A percentile compares a stretch with the other conserved stretches of the same genome.
Conservation (phyloP, 2,888 invertebrate species). For the Parnassius apollo region DNA sequence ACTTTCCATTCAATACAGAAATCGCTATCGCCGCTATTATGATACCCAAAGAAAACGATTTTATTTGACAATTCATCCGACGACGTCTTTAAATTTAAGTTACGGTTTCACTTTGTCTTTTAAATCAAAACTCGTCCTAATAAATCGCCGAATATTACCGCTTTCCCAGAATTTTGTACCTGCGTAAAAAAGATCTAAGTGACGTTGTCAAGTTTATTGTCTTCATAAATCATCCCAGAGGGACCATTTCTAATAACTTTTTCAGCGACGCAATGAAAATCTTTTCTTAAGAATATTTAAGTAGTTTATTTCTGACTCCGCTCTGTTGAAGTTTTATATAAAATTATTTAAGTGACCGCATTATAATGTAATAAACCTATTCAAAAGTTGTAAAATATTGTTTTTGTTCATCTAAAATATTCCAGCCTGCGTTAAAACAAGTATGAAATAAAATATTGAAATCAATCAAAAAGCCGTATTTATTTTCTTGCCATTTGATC, state of each 20-base stretch:
- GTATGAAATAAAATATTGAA: slow-evolving; percentile 35
- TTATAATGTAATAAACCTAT: slow-evolving; percentile 16
- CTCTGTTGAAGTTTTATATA: background rate
- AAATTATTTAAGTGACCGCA: slow-evolving; percentile 13
- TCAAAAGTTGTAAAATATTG: slow-evolving; percentile 20
- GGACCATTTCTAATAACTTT: slow-evolving; percentile 26
- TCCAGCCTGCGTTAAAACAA: slow-evolving; percentile 30
- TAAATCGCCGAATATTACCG: slow-evolving; percentile 29
- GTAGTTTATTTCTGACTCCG: background rate
- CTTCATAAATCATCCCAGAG: slow-evolving; percentile 40
- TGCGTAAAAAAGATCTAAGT: slow-evolving; percentile 39
- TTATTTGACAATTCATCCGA: slow-evolving; percentile 30
- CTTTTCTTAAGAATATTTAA: slow-evolving; percentile 4
- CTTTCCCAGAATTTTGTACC: slow-evolving; percentile 23
- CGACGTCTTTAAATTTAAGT: slow-evolving; percentile 20
- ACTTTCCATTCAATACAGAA: slow-evolving; percentile 43
- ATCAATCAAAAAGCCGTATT: slow-evolving; percentile 30
- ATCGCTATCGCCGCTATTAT: slow-evolving; percentile 29
- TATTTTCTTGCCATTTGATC: slow-evolving; percentile 5
- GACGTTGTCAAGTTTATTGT: slow-evolving; percentile 47
- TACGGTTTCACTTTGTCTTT: slow-evolving; percentile 20
- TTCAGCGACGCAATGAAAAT: slow-evolving; percentile 12
- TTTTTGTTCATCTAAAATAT: slow-evolving; percentile 31
- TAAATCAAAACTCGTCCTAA: slow-evolving; percentile 21
- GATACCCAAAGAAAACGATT: slow-evolving; percentile 28